Evolutionary conservation across 2,797 vertebrate genomes (phyloP).

Genomic region (Lepus townsendii): DNA sequence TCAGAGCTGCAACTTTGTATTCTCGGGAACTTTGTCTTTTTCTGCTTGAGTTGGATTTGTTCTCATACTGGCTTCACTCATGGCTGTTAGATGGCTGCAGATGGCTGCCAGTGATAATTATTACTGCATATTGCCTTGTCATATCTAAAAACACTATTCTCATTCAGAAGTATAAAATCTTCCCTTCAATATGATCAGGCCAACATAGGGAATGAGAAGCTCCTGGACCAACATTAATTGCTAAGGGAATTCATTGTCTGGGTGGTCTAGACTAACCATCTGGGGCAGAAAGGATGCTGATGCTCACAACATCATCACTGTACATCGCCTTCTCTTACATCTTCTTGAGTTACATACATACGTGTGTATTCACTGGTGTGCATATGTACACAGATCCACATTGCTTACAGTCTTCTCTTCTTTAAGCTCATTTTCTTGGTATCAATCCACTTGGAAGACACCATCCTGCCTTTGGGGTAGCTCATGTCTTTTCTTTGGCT

Average conservation of each 20-base stretch:
- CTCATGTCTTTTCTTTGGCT: neutral
- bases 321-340: neutral
- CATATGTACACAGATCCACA: neutral
- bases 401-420: neutral
- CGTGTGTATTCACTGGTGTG: no score
- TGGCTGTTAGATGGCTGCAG: neutral
- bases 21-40: neutral
- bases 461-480: neutral
- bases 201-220: neutral
- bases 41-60: neutral
- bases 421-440: neutral
- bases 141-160: neutral
- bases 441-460: neutral
- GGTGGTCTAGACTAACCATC: neutral
- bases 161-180: slow-evolving; percentile 2
- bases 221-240: neutral
- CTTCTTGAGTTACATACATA: neutral
- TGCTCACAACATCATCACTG: neutral
- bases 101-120: neutral
- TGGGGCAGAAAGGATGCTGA: neutral
- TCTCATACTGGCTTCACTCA: neutral
- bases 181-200: neutral
- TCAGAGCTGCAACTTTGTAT: neutral
- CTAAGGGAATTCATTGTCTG: neutral
- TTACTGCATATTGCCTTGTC: neutral